Percentiles rank a stretch among this genome's conserved stretches.
Evolutionary conservation across 2,888 invertebrate genomes (phyloP).

Genomic region (Rutpela maculata): DNA sequence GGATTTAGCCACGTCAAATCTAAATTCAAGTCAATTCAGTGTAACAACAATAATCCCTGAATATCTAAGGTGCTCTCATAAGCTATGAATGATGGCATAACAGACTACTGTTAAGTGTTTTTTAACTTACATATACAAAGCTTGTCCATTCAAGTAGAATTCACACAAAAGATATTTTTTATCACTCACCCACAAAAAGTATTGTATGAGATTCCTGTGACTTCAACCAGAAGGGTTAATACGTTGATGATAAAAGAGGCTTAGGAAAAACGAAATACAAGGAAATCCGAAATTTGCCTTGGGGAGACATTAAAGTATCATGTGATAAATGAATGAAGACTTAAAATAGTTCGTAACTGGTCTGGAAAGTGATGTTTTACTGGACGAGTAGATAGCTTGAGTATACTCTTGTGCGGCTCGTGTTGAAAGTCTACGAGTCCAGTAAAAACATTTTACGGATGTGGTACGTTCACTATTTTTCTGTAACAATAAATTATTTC

Average conservation of each 20-base stretch:
- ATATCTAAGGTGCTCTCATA: conserved; percentile 20
- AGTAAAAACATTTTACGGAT: no score
- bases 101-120: conserved; percentile 3
- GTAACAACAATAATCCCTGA: conserved; percentile 21
- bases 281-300: no score
- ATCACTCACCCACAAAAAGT: background rate
- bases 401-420: no score
- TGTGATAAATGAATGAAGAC: no score
- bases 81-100: conserved; percentile 25
- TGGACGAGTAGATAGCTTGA: no score
- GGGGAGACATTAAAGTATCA: no score
- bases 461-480: no score
- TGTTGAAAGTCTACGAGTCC: no score
- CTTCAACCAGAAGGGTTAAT: conserved; percentile 15
- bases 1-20: conserved; percentile 9
- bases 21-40: conserved; percentile 9
- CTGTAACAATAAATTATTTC: no score
- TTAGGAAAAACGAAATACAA: no score
- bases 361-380: no score
- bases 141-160: conserved; percentile 16
- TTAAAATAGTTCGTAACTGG: no score
- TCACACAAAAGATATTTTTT: conserved; percentile 30
- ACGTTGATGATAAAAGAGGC: background rate
- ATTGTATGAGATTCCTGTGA: background rate
- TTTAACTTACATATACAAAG: conserved; percentile 11